phyloP scores from a whole-genome alignment of 1,140 invertebrate species.

The Drosophila pruinosa region DNA sequence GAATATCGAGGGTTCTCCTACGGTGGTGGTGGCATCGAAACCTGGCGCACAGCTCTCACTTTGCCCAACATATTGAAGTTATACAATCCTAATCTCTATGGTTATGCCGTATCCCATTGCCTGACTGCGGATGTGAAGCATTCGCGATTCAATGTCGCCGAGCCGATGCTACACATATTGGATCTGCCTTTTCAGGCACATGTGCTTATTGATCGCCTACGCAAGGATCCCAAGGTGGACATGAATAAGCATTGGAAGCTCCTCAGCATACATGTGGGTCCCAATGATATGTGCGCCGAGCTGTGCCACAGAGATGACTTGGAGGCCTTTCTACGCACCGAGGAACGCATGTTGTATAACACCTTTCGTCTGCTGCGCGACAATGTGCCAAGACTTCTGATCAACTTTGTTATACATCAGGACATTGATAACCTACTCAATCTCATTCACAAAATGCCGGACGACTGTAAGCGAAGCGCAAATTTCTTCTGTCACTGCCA shows the following conservation, averaged over 20 bases:
- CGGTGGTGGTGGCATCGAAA: conserved; percentile 84
- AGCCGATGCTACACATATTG: conserved; percentile 84
- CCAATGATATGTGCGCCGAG: conserved; percentile 88
- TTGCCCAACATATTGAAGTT: conserved; percentile 85
- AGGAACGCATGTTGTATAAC: conserved; percentile 22
- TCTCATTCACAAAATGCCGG: conserved; percentile 47
- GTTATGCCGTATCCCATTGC: conserved; percentile 84
- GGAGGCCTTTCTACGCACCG: conserved; percentile 27
- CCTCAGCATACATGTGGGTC: conserved; percentile 87
- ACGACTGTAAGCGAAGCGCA: conserved; percentile 57
- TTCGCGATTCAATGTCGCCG: conserved; percentile 86
- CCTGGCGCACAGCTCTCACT: conserved; percentile 84
- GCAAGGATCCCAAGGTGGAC: conserved; percentile 84
- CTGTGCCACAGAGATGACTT: conserved; percentile 83
- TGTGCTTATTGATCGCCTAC: conserved; percentile 85
- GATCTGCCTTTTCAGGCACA: conserved; percentile 86
- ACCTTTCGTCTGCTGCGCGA: conserved; percentile 43
- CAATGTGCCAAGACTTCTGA: conserved; percentile 48
- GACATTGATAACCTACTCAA: conserved; percentile 61
- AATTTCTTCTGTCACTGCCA: conserved; percentile 73
- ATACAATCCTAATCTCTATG: conserved; percentile 86
- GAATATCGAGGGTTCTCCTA: conserved; percentile 61
- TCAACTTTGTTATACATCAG: conserved; percentile 40
- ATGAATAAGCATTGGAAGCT: conserved; percentile 87
- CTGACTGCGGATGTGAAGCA: conserved; percentile 49